Percentiles rank a stretch among this genome's conserved stretches.
phyloP scores from a whole-genome alignment of 2,888 invertebrate genomes.

The Zeuzera pyrina region DNA sequence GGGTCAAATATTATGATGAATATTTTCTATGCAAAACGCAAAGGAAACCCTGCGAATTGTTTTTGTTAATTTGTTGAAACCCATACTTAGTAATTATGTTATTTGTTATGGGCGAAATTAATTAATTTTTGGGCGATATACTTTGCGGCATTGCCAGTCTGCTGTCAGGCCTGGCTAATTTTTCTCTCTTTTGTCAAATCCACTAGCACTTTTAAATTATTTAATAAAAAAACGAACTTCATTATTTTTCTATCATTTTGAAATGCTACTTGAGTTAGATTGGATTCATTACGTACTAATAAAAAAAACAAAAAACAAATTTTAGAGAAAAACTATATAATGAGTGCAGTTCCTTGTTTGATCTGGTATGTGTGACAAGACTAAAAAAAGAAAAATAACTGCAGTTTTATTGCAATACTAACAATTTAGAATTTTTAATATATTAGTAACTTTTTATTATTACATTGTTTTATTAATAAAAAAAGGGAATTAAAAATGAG shows the following conservation, averaged over 20 bases:
- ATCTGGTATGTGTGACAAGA: slow-evolving; percentile 42
- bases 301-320: slow-evolving; percentile 48
- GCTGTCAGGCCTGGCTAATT: slow-evolving; percentile 41
- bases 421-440: no score
- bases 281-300: no score
- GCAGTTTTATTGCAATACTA: no score
- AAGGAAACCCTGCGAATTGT: slow-evolving; percentile 17
- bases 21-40: slow-evolving; percentile 29
- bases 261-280: slow-evolving; percentile 29
- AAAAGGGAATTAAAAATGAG: no score
- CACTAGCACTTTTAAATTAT: slow-evolving; percentile 34
- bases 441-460: no score
- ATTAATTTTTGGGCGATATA: slow-evolving; percentile 28
- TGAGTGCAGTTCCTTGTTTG: no score
- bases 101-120: slow-evolving; percentile 24
- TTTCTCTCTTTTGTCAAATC: slow-evolving; percentile 30
- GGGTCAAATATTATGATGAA: slow-evolving; percentile 61
- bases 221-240: slow-evolving; percentile 22
- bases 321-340: no score
- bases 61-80: slow-evolving; percentile 19
- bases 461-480: no score
- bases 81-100: slow-evolving; percentile 20
- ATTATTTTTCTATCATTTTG: slow-evolving; percentile 41
- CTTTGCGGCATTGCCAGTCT: slow-evolving; percentile 51
- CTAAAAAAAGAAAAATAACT: slow-evolving; percentile 22